A percentile compares a stretch with the other conserved stretches of the same genome.
Evolutionary conservation across 2,888 invertebrate species (phyloP).

Genomic region (Tillus elongatus): DNA sequence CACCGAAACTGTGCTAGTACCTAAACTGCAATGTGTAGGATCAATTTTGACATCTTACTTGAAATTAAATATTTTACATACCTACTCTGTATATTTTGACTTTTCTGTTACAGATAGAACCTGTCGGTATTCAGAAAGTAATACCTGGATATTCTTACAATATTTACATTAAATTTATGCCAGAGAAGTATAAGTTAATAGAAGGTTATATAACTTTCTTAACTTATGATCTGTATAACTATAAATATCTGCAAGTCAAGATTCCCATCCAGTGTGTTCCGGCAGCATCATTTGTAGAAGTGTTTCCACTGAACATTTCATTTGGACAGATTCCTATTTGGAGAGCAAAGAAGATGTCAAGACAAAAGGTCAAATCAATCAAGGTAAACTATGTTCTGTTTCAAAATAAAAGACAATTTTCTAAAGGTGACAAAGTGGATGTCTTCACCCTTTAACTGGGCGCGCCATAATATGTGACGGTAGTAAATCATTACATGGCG

Average conservation of each 20-base stretch:
- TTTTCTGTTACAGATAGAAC: background rate
- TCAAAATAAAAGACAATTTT: too few relatives aligned
- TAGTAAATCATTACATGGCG: too few relatives aligned
- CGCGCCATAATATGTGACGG: too few relatives aligned
- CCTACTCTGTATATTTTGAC: too few relatives aligned
- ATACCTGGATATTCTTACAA: background rate
- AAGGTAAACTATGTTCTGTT: too few relatives aligned
- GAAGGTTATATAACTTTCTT: background rate
- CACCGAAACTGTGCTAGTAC: too few relatives aligned
- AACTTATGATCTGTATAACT: constrained; percentile 1
- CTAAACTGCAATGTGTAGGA: too few relatives aligned
- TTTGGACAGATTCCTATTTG: background rate
- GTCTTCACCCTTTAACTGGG: too few relatives aligned
- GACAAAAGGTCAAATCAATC: background rate
- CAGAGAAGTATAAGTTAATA: background rate
- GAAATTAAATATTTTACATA: too few relatives aligned
- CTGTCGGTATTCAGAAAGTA: constrained; percentile 3
- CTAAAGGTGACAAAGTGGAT: too few relatives aligned
- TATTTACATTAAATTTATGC: background rate
- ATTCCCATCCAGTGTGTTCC: background rate
- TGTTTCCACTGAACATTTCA: background rate
- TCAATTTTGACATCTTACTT: too few relatives aligned
- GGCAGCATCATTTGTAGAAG: background rate
- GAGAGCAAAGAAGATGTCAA: background rate
- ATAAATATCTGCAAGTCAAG: background rate